Conservation (phyloP, 2,113 vertebrate species). For the Brachyistius frenatus region DNA sequence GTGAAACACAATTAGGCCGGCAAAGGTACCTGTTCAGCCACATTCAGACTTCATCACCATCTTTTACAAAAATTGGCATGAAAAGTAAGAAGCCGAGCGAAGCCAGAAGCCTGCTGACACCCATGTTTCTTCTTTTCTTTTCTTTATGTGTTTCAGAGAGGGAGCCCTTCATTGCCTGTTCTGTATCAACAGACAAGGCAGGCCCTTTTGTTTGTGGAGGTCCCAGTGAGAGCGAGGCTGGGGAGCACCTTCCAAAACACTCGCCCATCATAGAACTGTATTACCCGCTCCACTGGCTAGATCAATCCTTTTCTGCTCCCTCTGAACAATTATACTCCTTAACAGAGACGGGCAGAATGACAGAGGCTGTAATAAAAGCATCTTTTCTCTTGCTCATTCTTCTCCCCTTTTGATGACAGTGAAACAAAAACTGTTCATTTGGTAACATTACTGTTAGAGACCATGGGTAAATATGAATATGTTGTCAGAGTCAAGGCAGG, state of each 20-base stretch:
- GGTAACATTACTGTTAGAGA: slow-evolving; percentile 19
- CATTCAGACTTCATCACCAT: slow-evolving; percentile 33
- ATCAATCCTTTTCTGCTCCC: slow-evolving; percentile 61
- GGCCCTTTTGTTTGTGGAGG: slow-evolving; percentile 84
- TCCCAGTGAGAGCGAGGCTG: slow-evolving; percentile 77
- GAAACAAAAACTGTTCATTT: slow-evolving; percentile 20
- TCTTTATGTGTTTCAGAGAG: slow-evolving; percentile 87
- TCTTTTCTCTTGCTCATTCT: slow-evolving; percentile 20
- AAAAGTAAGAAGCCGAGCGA: slow-evolving; percentile 59
- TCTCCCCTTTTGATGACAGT: slow-evolving; percentile 21
- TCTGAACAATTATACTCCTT: slow-evolving; percentile 62
- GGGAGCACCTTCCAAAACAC: slow-evolving; percentile 74
- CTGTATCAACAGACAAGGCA: slow-evolving; percentile 85
- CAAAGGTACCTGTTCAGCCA: slow-evolving; percentile 25
- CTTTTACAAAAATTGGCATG: slow-evolving; percentile 73
- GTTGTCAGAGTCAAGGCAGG: slow-evolving; percentile 5
- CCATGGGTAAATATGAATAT: slow-evolving; percentile 36
- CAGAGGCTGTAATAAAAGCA: slow-evolving; percentile 44
- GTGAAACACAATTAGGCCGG: slow-evolving; percentile 34
- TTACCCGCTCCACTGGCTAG: slow-evolving; percentile 74
- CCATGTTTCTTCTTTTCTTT: slow-evolving; percentile 83
- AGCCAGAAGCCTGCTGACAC: slow-evolving; percentile 74
- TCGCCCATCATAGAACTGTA: slow-evolving; percentile 77
- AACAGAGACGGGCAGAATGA: slow-evolving; percentile 47
- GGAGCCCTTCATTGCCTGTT: slow-evolving; percentile 82